Evolutionary conservation across 2,113 vertebrate species (phyloP).

Genomic region (Dinomys branickii): DNA sequence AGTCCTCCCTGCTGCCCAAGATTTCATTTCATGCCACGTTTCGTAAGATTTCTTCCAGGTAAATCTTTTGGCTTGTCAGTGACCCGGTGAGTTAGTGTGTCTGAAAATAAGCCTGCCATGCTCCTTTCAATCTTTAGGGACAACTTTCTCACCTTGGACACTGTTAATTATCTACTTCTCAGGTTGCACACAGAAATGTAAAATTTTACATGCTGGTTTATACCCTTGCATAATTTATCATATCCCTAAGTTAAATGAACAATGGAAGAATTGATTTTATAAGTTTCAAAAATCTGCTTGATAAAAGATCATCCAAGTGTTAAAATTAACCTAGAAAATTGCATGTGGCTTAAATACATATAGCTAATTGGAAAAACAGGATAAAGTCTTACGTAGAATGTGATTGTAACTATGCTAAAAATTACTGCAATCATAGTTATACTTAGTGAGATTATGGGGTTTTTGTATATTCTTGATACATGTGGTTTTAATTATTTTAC

Average conservation of each 20-base stretch:
- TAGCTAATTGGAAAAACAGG: constrained; percentile 36
- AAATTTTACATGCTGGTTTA: constrained; percentile 5
- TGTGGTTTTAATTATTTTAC: constrained; percentile 20
- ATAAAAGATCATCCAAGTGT: constrained; percentile 18
- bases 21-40: constrained; percentile 99
- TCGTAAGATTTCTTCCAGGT: constrained; percentile 98
- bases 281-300: constrained; percentile 49
- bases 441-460: constrained; percentile 3
- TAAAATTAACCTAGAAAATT: constrained; percentile 42
- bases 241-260: neutral
- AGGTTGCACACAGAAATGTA: neutral
- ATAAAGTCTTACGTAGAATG: neutral
- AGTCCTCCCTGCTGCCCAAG: constrained; percentile 89
- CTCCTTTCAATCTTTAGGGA: constrained; percentile 28
- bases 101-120: constrained; percentile 50
- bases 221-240: constrained; percentile 1
- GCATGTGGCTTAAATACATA: neutral
- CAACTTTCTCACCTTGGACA: neutral
- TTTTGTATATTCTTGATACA: neutral
- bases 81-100: constrained; percentile 43
- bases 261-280: neutral
- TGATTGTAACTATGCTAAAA: constrained; percentile 27
- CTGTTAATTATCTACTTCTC: constrained; percentile 50
- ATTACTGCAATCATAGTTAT: neutral
- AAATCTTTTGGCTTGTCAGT: constrained; percentile 73